Conservation (phyloP, 2,797 vertebrate genomes). For the Takifugu ocellatus region DNA sequence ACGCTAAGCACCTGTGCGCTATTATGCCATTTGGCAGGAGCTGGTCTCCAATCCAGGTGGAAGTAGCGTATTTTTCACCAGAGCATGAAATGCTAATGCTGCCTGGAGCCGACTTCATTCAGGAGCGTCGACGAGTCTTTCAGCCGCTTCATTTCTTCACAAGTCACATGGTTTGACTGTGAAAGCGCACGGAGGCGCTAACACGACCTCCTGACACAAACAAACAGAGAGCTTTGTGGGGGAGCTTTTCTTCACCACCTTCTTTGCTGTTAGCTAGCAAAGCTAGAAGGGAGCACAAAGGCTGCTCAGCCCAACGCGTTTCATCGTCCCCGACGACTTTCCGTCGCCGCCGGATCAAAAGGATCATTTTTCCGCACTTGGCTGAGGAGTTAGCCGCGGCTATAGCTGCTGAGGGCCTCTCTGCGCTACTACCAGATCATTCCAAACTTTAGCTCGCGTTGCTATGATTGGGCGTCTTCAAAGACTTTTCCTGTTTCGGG, state of each 20-base stretch:
- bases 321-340: too few relatives aligned
- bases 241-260: too few relatives aligned
- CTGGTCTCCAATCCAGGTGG: too few relatives aligned
- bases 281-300: too few relatives aligned
- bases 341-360: too few relatives aligned
- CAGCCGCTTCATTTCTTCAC: slow-evolving; percentile 4
- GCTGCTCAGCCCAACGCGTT: too few relatives aligned
- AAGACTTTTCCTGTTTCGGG: slow-evolving; percentile 15
- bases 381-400: not conserved
- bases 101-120: too few relatives aligned
- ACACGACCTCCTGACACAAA: slow-evolving; percentile 16
- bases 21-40: slow-evolving; percentile 22
- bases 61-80: too few relatives aligned
- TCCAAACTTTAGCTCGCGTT: not conserved
- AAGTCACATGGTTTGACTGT: not conserved
- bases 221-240: slow-evolving; percentile 23
- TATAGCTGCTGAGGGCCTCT: not conserved
- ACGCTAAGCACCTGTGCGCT: slow-evolving; percentile 46
- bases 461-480: not conserved
- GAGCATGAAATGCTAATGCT: too few relatives aligned
- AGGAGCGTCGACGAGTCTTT: not conserved
- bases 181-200: not conserved
- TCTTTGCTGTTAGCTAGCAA: too few relatives aligned
- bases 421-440: not conserved
- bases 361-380: too few relatives aligned